These are phyloP conservation scores for Lutjanus argentimaculatus DNA, from an alignment of 2,797 vertebrate genomes.

Conservation along the genomic window DNA sequence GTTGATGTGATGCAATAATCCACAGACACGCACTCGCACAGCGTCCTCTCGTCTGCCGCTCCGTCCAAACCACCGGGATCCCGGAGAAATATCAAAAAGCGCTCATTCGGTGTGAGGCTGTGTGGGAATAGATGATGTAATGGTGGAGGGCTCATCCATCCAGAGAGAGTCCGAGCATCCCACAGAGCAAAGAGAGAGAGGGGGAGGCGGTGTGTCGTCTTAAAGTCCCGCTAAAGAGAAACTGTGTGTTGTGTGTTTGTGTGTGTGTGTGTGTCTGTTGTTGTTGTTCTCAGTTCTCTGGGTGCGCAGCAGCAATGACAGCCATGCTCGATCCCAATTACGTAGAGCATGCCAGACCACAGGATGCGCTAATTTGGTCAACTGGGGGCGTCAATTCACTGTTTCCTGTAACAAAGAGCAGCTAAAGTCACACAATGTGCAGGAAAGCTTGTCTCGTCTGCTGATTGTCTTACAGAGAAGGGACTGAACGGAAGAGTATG, in stretches of 20 bases:
- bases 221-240: conserved; percentile 34
- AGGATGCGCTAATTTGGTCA: conserved; percentile 74
- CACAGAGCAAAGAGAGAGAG: conserved; percentile 36
- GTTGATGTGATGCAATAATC: conserved; percentile 33
- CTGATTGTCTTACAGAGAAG: neutral
- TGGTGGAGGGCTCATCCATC: conserved; percentile 70
- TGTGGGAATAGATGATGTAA: conserved; percentile 84
- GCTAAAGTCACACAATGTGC: conserved; percentile 15
- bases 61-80: conserved; percentile 40
- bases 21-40: neutral
- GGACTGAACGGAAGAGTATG: neutral
- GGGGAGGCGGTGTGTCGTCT: conserved; percentile 26
- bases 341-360: conserved; percentile 47
- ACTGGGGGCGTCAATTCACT: conserved; percentile 42
- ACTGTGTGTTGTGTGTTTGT: neutral
- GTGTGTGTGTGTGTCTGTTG: neutral
- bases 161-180: conserved; percentile 59
- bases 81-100: conserved; percentile 49
- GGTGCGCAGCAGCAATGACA: conserved; percentile 45
- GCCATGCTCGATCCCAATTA: conserved; percentile 36
- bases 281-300: conserved; percentile 19
- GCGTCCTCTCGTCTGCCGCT: conserved; percentile 28
- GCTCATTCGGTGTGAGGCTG: conserved; percentile 28
- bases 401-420: conserved; percentile 56
- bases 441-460: neutral